phyloP scores from a whole-genome alignment of 2,113 vertebrate genomes.

The Conger conger region DNA sequence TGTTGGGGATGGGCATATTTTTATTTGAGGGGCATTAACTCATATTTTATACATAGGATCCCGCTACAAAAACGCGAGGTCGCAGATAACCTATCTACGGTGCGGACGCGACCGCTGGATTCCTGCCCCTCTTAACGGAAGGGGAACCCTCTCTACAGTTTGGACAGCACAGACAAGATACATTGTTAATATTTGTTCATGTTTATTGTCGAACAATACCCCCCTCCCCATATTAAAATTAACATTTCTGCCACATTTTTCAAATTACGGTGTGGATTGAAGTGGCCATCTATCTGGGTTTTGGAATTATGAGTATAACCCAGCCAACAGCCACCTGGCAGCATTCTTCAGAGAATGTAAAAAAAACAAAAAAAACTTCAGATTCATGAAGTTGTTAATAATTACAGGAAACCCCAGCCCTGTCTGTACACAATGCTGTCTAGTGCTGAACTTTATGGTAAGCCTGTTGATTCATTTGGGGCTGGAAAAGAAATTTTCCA shows the following conservation, averaged over 20 bases:
- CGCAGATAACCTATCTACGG: conserved; percentile 57
- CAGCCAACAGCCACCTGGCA: neutral
- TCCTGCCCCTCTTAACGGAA: conserved; percentile 48
- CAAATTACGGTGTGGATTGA: neutral
- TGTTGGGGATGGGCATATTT: conserved; percentile 66
- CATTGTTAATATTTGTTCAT: conserved; percentile 52
- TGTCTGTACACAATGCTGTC: conserved; percentile 6
- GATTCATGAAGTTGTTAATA: conserved; percentile 7
- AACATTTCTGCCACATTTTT: neutral
- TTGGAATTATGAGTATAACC: neutral
- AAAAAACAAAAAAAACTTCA: conserved; percentile 2
- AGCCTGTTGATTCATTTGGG: conserved; percentile 5
- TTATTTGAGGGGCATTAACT: conserved; percentile 66
- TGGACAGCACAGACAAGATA: conserved; percentile 47
- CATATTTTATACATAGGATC: conserved; percentile 62
- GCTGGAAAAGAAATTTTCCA: neutral
- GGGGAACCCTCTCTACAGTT: conserved; percentile 57
- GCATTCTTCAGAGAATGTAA: conserved; percentile 2
- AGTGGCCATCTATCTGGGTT: neutral
- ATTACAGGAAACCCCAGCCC: conserved; percentile 10
- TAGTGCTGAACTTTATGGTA: conserved; percentile 3
- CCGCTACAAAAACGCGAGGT: conserved; percentile 60
- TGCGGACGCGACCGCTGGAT: conserved; percentile 54
- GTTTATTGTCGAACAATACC: neutral
- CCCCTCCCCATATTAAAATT: neutral